Base-by-base conservation (phyloP, 2,888 invertebrate species). In the Hydraecia micacea region DNA sequence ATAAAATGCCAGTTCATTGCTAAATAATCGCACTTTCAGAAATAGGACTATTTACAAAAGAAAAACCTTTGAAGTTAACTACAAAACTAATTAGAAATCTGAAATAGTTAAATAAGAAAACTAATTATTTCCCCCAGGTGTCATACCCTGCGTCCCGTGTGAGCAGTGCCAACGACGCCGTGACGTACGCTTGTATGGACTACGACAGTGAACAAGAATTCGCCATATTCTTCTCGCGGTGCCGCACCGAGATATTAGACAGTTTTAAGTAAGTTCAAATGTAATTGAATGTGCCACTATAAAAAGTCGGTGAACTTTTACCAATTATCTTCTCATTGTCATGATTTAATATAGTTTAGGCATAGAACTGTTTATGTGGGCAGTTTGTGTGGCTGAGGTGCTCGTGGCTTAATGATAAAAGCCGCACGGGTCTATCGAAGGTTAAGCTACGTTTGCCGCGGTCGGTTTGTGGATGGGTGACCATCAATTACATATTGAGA, bases 171-270 rank as follows among this genome's bases (percentile, higher is more conserved):
- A 93, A 95, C 49, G 97, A 97, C 81, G 97, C 97, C 32, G 97
- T 97, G 1, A 96, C 97, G 0, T 99, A 98, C 93, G 98, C 98
- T 0, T 97, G 98, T 73, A 95, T 98, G 87, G 99, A 99, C 93
- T 99, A 98, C 94, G 99, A 99, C 93, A 98, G 98, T 72, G 99
- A 99, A 91, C 99, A 99, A 91, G 99, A 99, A 90, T 99, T 99
- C 92, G 97, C 97, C 18, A 96, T 97, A n/a, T 99, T 98, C 94
- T 98, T 98, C 93, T 98, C 98, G 92, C 97, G 99, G 65, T 98
- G 98, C 90, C 97, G 99, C 79, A 98, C 98, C 11, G 99, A 99
- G 92, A 97, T 98, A 82, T 95, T 98, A 39, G 99, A 99, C 90
- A 98, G 98, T 86, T 98, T 98, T 89, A 95, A 95, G 97, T 97